Base-by-base conservation (phyloP, 2,888 invertebrate species). In the Nomada lathburiana region DNA sequence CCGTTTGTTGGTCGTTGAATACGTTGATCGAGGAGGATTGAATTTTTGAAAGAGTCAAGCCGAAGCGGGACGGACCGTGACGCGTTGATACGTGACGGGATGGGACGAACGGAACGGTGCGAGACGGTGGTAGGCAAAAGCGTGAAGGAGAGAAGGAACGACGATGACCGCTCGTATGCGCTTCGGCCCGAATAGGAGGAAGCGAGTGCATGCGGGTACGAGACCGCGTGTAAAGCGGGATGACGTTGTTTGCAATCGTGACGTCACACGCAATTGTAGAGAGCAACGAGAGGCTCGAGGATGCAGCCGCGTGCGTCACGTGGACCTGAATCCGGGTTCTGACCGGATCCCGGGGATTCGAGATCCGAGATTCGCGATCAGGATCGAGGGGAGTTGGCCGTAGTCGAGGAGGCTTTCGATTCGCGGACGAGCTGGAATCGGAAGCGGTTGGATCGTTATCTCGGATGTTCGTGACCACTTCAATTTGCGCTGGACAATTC, bases 241-340 rank as follows among this genome's bases (percentile, higher is more conserved):
- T 88, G 89, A 88, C 91, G 91, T 92, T 92, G 92, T 92, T 92
- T 92, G 90, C 90, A 89, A 88, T 87, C 85, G 88, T 92, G 92
- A 92, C 91, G 92, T 92, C 91, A 91, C 89, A 79, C 83, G 89
- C 86, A 92, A 92, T 90, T 89, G 89, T 85, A 88, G 88, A 79
- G 87, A 88, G 86, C 89, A 86, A 88, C 85, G 83, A 90, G 84
- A 89, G 87, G 82, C 83, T 82, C 76, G 84, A 76, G 84, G 83
- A 88, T 88, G 86, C 85, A 80, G 11, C 55, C 36, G 71, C 42
- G 70, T 42, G 60, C 53, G 55, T 70, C 80, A 71, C 67, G 76
- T 76, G 77, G 59, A 67, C 44, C 60, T 5, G 71, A 71, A 79
- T 55, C 70, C 53, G 26, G 80, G 62, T 62, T 29, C 55, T 50